phyloP scores from a whole-genome alignment of 2,113 vertebrate species.

The Peromyscus californicus region DNA sequence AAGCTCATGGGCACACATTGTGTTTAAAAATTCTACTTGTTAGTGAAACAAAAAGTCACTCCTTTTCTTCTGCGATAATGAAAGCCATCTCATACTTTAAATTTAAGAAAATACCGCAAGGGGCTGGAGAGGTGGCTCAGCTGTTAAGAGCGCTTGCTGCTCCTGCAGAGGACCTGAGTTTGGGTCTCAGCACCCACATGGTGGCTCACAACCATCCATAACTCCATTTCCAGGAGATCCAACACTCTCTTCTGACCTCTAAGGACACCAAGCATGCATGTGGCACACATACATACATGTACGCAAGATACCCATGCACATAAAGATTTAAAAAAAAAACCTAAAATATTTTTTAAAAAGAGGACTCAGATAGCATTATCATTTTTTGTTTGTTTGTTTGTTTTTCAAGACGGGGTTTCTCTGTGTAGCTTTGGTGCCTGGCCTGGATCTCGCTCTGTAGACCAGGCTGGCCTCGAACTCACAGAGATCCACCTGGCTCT shows the following conservation, averaged over 20 bases:
- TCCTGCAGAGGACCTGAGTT: neutral
- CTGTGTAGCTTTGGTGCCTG: no score
- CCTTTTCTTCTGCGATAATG: neutral
- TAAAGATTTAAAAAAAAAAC: neutral
- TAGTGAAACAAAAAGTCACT: neutral
- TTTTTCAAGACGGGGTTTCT: no score
- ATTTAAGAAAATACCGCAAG: neutral
- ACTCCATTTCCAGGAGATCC: neutral
- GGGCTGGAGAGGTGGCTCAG: neutral
- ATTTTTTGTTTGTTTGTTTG: neutral
- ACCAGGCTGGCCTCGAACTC: no score
- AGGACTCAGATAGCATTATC: neutral
- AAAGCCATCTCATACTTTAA: neutral
- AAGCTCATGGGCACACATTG: neutral
- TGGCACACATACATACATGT: neutral
- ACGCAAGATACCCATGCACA: neutral
- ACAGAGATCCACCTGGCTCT: no score
- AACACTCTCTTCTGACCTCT: neutral
- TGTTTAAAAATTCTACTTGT: conserved; percentile 23
- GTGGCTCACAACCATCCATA: neutral
- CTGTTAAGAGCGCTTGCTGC: neutral
- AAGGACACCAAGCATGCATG: neutral
- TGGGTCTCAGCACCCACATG: no score
- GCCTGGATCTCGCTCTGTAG: no score
- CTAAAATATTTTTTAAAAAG: neutral